Conservation (phyloP, 2,113 vertebrate species). For the Sapajus apella region DNA sequence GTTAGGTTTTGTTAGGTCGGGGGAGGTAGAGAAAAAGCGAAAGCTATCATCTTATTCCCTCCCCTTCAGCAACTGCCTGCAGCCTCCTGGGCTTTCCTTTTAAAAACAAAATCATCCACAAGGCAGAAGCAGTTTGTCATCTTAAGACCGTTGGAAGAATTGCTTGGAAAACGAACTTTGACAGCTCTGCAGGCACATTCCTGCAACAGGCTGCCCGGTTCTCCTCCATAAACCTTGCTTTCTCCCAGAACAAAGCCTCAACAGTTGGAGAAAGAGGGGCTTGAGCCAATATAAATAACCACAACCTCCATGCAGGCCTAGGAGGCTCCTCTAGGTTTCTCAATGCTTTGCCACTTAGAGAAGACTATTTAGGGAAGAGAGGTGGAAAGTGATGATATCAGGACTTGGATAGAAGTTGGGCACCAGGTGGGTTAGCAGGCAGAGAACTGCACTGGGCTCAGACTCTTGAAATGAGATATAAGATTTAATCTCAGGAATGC, state of each 20-base stretch:
- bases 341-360: background rate
- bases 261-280: background rate
- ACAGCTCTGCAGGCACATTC: constrained; percentile 36
- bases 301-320: background rate
- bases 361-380: background rate
- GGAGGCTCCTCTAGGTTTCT: background rate
- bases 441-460: background rate
- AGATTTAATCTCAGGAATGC: background rate
- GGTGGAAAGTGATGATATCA: background rate
- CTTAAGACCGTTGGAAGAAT: constrained; percentile 43
- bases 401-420: background rate
- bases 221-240: constrained; percentile 30
- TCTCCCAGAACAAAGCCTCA: constrained; percentile 62
- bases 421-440: background rate
- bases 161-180: constrained; percentile 60
- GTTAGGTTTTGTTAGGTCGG: background rate
- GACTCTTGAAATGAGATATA: background rate
- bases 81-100: constrained; percentile 59
- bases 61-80: constrained; percentile 56
- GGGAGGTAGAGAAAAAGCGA: background rate
- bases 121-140: constrained; percentile 71
- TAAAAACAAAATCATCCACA: constrained; percentile 53
- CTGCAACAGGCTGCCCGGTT: background rate
- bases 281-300: constrained; percentile 40
- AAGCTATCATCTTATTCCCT: constrained; percentile 44